Evolutionary conservation across 2,113 vertebrate species (phyloP).

Genomic region (Neofelis nebulosa): DNA sequence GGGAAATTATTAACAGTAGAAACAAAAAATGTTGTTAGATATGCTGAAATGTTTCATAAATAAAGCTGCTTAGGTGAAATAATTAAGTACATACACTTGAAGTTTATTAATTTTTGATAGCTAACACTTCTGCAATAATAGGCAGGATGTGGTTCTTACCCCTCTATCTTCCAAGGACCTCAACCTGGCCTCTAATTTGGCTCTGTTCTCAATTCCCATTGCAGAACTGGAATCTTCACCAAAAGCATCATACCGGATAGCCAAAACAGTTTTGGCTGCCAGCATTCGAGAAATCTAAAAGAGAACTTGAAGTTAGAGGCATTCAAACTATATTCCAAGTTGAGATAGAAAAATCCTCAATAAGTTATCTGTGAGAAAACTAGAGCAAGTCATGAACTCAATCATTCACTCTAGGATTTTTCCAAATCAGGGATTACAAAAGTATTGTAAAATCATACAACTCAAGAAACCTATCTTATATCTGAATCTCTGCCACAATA

Average conservation of each 20-base stretch:
- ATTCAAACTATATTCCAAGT: not conserved
- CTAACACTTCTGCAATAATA: not conserved
- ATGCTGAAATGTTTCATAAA: not conserved
- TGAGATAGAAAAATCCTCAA: not conserved
- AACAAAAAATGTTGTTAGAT: not conserved
- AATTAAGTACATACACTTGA: not conserved
- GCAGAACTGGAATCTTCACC: slow-evolving; percentile 95
- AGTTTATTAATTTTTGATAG: not conserved
- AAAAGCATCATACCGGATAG: slow-evolving; percentile 96
- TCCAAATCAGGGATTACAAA: not conserved
- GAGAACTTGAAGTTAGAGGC: slow-evolving; percentile 27
- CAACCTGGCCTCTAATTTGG: slow-evolving; percentile 94
- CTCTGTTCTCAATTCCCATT: slow-evolving; percentile 95
- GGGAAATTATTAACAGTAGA: not conserved
- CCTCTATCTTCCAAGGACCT: slow-evolving; percentile 95
- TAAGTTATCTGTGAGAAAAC: not conserved
- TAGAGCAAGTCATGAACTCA: not conserved
- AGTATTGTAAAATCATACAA: not conserved
- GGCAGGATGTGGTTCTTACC: slow-evolving; percentile 80
- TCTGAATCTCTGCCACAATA: not conserved
- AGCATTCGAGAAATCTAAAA: slow-evolving; percentile 96
- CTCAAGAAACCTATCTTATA: not conserved
- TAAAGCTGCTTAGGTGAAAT: not conserved
- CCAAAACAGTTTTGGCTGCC: slow-evolving; percentile 95
- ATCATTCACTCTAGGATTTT: not conserved